phyloP scores from a whole-genome alignment of 1,140 invertebrate species.

The Drosophila willistoni region DNA sequence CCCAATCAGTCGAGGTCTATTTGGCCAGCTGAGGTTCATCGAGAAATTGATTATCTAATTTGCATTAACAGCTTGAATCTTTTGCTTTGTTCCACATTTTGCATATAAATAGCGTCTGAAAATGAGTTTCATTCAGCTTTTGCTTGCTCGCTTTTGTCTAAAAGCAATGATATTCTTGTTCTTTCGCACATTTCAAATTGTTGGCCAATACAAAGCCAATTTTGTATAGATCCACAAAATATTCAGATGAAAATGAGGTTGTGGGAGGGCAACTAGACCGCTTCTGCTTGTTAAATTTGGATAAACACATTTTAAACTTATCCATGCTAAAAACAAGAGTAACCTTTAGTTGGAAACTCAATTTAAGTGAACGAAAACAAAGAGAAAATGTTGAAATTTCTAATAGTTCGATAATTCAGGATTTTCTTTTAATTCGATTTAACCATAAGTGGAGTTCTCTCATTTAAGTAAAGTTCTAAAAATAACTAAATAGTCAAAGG shows the following conservation, averaged over 20 bases:
- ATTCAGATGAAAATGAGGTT: neutral
- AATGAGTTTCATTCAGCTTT: conserved; percentile 9
- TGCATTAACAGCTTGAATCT: conserved; percentile 22
- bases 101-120: conserved; percentile 14
- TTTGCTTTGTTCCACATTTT: conserved; percentile 8
- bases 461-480: no score
- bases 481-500: no score
- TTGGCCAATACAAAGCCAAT: neutral
- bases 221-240: neutral
- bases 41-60: conserved; percentile 16
- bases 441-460: no score
- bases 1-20: neutral
- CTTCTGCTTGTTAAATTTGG: neutral
- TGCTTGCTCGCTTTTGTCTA: neutral
- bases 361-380: no score
- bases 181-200: neutral
- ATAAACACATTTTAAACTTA: neutral
- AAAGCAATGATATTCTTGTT: no score
- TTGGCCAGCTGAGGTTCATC: neutral
- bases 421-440: no score
- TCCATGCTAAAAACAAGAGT: no score
- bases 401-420: no score
- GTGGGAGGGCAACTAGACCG: neutral
- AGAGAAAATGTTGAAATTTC: no score
- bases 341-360: no score